These are phyloP conservation scores for Dryococelus australis DNA, from an alignment of 2,888 invertebrate species.

Conservation along the genomic window DNA sequence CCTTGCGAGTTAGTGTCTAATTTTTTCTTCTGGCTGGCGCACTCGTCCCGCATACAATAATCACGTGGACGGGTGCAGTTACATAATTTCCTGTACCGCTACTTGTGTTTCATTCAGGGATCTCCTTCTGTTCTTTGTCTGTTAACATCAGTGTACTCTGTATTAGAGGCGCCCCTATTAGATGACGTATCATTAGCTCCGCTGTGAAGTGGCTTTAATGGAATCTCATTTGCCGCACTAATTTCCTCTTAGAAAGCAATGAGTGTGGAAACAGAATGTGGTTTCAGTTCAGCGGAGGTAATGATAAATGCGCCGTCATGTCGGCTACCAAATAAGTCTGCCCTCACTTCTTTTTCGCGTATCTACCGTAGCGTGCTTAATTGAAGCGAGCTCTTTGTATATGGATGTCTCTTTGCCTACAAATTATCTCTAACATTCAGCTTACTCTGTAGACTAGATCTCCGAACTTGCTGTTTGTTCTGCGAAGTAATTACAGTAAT, in stretches of 20 bases:
- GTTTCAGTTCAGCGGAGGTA: not conserved
- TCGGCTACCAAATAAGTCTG: not conserved
- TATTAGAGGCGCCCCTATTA: not conserved
- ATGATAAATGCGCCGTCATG: not conserved
- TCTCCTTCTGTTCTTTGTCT: not conserved
- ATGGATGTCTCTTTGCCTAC: not conserved
- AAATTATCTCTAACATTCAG: not conserved
- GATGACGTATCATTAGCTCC: conserved; percentile 6
- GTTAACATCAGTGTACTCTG: not conserved
- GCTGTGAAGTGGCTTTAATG: conserved; percentile 8
- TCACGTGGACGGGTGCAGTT: not conserved
- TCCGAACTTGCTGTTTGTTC: not conserved
- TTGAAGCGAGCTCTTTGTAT: not conserved
- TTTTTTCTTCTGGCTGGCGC: not conserved
- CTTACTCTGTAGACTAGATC: not conserved
- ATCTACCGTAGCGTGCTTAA: not conserved
- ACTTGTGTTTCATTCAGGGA: not conserved
- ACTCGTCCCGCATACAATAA: not conserved
- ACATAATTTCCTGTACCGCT: not conserved
- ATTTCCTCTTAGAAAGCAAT: not conserved
- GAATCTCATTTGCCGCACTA: not conserved
- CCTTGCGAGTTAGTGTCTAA: too few species aligned
- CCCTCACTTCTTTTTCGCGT: not conserved
- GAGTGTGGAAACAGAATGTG: not conserved
- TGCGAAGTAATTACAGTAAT: not conserved